These are phyloP conservation scores for Holocentrus rufus DNA, from an alignment of 2,797 vertebrate genomes.

Conservation along the genomic window DNA sequence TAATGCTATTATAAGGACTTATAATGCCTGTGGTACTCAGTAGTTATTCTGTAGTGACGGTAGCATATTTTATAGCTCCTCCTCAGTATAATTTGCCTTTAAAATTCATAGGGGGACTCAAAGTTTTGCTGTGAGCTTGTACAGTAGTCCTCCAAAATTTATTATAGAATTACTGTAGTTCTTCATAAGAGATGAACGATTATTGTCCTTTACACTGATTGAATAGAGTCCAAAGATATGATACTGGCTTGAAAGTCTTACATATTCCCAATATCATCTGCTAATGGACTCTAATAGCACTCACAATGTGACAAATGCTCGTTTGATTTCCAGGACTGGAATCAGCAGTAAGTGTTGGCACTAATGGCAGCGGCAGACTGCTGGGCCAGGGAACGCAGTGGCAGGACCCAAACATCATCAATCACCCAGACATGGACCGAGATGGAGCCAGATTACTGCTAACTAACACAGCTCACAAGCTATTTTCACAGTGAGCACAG, in stretches of 20 bases:
- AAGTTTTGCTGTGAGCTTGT: too few relatives aligned
- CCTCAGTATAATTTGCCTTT: background rate
- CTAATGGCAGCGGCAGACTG: slow-evolving; percentile 36
- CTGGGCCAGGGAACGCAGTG: slow-evolving; percentile 33
- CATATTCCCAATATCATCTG: slow-evolving; percentile 50
- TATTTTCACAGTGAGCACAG: slow-evolving; percentile 19
- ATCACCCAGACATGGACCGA: slow-evolving; percentile 40
- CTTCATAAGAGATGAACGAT: slow-evolving; percentile 11
- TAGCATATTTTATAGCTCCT: too few relatives aligned
- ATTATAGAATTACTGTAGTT: slow-evolving; percentile 20
- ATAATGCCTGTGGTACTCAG: background rate
- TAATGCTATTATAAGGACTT: too few relatives aligned
- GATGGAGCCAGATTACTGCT: slow-evolving; percentile 38
- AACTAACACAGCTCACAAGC: slow-evolving; percentile 17
- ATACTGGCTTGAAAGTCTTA: slow-evolving; percentile 47
- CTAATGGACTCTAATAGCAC: slow-evolving; percentile 63
- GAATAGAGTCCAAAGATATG: slow-evolving; percentile 42
- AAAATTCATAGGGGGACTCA: background rate
- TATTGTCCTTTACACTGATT: slow-evolving; percentile 26
- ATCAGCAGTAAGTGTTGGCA: slow-evolving; percentile 53
- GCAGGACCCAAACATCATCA: slow-evolving; percentile 55
- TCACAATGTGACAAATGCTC: slow-evolving; percentile 58
- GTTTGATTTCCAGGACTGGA: slow-evolving; percentile 46
- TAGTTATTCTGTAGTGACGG: background rate
- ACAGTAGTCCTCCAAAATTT: background rate